These are phyloP conservation scores for Sicus ferrugineus DNA, from an alignment of 2,888 invertebrate genomes.

Conservation along the genomic window DNA sequence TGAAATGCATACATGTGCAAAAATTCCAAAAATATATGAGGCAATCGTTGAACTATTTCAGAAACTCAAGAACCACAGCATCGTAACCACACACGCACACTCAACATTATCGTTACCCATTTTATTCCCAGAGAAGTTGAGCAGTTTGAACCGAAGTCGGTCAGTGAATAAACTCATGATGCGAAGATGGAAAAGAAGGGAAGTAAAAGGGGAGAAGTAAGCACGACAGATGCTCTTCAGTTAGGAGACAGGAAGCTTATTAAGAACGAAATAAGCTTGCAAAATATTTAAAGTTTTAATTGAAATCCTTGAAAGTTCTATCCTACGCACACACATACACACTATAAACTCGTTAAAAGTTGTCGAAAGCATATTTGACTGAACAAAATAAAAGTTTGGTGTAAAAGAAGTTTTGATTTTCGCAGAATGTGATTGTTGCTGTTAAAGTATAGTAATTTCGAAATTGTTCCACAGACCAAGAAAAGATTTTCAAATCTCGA, in stretches of 20 bases:
- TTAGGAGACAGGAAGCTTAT: background rate
- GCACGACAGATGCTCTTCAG: background rate
- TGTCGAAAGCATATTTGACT: background rate
- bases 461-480: no score
- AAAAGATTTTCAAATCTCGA: no score
- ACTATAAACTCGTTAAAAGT: background rate
- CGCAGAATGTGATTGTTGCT: no score
- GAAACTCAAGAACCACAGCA: background rate
- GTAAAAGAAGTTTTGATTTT: no score
- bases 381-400: background rate
- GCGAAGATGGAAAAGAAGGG: no score
- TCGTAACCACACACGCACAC: background rate
- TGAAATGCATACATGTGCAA: conserved; percentile 25
- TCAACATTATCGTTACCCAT: background rate
- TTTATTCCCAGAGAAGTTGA: no score
- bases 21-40: conserved; percentile 8
- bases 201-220: no score
- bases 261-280: background rate
- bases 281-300: background rate
- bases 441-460: no score
- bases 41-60: conserved; percentile 14
- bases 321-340: no score
- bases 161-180: background rate
- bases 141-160: background rate
- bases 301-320: background rate